A percentile compares a stretch with the other conserved stretches of the same genome.
These are phyloP conservation scores for western clawed frog (Xenopus tropicalis) DNA, from an alignment of 2,113 vertebrate species.

Conservation along the genomic window UCB_Xtro_10.0 CM004447.2:49025001-49025500, in stretches of 20 bases:
- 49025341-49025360: conserved; percentile 95
- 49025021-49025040: no score
- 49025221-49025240: neutral
- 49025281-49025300: conserved; percentile 91
- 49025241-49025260: conserved; percentile 92
- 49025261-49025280: conserved; percentile 95
- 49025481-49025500: neutral
- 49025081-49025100: no score
- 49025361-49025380: conserved; percentile 95
- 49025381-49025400: conserved; percentile 85
- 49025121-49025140: no score
- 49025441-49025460: conserved; percentile 97
- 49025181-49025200: no score
- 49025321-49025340: conserved; percentile 96
- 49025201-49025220: no score
- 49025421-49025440: conserved; percentile 98
- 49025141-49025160: no score
- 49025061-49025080: no score
- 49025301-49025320: conserved; percentile 92
- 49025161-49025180: no score
- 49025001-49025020: no score
- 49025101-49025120: no score
- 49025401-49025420: conserved; percentile 89
- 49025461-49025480: conserved; percentile 74
- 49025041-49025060: no score